Base-by-base conservation (phyloP, 2,113 vertebrate genomes). In the Malurus alboscapulatus region DNA sequence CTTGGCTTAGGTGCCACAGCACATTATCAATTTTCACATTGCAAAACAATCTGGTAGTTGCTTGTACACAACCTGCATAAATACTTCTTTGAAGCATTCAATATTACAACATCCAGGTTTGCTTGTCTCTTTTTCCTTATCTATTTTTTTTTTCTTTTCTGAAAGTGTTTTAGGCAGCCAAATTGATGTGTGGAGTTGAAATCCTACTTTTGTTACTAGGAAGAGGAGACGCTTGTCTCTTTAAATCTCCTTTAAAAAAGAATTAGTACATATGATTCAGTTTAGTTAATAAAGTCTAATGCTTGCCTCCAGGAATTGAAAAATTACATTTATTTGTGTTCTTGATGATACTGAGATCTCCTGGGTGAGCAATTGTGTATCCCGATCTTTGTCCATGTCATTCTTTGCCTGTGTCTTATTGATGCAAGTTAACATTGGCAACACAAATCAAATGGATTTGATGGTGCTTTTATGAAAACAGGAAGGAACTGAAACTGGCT, bases 281-380 rank as follows among this genome's bases (percentile, higher is more conserved):
- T 94, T 93, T 92, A 69, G 53, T 83, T 88, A 89, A 89, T 94
- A 24, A 93, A 86, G 45, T 81, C 91, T 94, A 94, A 93, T 96
- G 83, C 40, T 85, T 87, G 82, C 83, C 84, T 93, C 18, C 42
- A 77, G 80, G 86, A 94, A 73, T 59, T 92, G 58, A 95, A 88
- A 97, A 90, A 93, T 93, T 69, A 17, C 42, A 62, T 92, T 94
- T 87, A 61, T 92, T 84, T 94, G 20, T 61, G 20, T 79, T 90
- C 40, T 83, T 92, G 58, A 76, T 95, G 77, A 57, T 88, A 6
- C 24, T 75, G 54, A 74, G 53, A 27, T 93, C 84, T 95, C 73
- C 73, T 2, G 30, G 55, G 76, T 79, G 89, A 90, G 40, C 53
- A 66, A 12, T 59, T 87, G 68, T 71, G 21, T 61, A 32, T 88